Evolutionary conservation across 2,888 invertebrate species (phyloP).

Genomic region (Tetragonisca angustula): DNA sequence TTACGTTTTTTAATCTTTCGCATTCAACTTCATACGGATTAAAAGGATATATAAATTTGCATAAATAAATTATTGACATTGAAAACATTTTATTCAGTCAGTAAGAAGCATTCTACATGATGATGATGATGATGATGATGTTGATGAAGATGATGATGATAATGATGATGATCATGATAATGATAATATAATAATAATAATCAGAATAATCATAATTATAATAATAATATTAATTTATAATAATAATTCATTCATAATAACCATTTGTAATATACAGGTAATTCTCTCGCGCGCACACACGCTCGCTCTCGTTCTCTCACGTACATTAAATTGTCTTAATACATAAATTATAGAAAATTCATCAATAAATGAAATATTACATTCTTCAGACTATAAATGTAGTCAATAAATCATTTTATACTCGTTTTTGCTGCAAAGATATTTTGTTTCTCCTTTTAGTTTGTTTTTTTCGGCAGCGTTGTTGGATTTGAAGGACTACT

Average conservation of each 20-base stretch:
- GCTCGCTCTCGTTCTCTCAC: constrained; percentile 52
- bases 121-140: constrained; percentile 57
- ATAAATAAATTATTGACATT: constrained; percentile 75
- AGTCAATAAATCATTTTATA: constrained; percentile 81
- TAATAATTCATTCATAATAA: constrained; percentile 75
- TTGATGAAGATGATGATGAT: constrained; percentile 74
- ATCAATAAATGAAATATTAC: constrained; percentile 77
- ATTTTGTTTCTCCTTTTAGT: constrained; percentile 68
- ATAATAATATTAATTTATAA: constrained; percentile 67
- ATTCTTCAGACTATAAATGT: constrained; percentile 77
- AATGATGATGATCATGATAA: constrained; percentile 57
- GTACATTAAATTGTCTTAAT: constrained; percentile 74
- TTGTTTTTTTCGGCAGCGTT: constrained; percentile 76
- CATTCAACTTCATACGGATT: background rate
- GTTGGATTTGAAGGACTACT: constrained; percentile 80
- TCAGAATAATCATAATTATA: constrained; percentile 61
- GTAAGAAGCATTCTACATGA: constrained; percentile 84
- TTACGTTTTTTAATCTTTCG: background rate
- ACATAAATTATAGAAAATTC: constrained; percentile 76
- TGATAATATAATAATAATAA: constrained; percentile 56
- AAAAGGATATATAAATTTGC: background rate
- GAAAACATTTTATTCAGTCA: constrained; percentile 84
- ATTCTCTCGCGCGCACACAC: constrained; percentile 62
- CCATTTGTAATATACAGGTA: constrained; percentile 79
- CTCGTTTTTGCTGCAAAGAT: constrained; percentile 77